Conservation (phyloP, 1,140 invertebrate species). For the Drosophila truncata region DNA sequence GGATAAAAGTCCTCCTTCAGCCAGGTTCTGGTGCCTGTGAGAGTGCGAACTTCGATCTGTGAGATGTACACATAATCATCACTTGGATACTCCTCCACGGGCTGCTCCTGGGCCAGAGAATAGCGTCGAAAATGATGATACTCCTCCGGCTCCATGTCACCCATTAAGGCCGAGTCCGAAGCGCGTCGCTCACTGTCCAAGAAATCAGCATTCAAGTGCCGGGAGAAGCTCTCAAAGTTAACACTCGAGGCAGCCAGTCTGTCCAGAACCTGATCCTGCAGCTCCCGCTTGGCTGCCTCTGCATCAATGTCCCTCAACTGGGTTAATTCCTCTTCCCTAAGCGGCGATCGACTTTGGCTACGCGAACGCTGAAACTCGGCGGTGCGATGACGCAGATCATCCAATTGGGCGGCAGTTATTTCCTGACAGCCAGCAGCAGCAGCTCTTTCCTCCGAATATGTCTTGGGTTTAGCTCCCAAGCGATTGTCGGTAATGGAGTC, state of each 20-base stretch:
- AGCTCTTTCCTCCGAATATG: conserved; percentile 48
- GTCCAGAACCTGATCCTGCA: conserved; percentile 70
- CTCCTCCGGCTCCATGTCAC: conserved; percentile 75
- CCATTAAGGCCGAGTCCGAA: conserved; percentile 75
- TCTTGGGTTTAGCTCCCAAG: conserved; percentile 74
- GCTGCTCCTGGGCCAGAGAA: conserved; percentile 77
- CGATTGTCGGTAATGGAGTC: conserved; percentile 61
- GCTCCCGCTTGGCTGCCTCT: conserved; percentile 60
- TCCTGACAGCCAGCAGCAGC: conserved; percentile 21
- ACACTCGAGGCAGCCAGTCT: conserved; percentile 61
- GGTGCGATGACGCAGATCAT: conserved; percentile 69
- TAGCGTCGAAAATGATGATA: conserved; percentile 81
- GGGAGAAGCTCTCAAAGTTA: conserved; percentile 75
- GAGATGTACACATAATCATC: conserved; percentile 79
- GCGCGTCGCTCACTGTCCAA: conserved; percentile 75
- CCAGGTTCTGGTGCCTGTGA: conserved; percentile 75
- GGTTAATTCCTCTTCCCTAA: conserved; percentile 36
- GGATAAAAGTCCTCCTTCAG: conserved; percentile 74
- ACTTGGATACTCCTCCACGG: conserved; percentile 77
- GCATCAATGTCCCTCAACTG: conserved; percentile 56
- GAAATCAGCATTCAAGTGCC: conserved; percentile 73
- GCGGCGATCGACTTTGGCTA: conserved; percentile 75
- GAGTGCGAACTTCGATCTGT: conserved; percentile 71
- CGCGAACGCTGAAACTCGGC: conserved; percentile 76
- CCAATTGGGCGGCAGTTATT: conserved; percentile 43